These are phyloP conservation scores for Meghimatium bilineatum DNA, from an alignment of 2,888 invertebrate genomes.

Conservation along the genomic window DNA sequence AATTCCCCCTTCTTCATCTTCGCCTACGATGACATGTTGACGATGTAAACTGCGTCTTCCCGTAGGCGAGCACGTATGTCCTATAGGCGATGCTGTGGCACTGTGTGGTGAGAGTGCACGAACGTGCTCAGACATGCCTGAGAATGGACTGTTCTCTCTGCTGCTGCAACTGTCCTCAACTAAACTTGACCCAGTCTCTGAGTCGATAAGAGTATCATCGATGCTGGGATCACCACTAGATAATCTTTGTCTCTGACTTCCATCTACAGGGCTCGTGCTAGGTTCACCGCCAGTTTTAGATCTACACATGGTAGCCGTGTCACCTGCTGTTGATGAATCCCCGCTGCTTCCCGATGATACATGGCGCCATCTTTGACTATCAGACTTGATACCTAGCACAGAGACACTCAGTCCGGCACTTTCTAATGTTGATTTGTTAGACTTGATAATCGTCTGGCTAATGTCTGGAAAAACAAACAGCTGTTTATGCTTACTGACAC, in stretches of 20 bases:
- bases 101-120: conserved; percentile 13
- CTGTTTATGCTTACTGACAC: conserved; percentile 36
- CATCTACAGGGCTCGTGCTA: not conserved
- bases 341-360: conserved; percentile 47
- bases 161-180: conserved; percentile 63
- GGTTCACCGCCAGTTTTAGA: not conserved
- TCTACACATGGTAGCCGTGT: not conserved
- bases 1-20: conserved; percentile 19
- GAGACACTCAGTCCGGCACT: conserved; percentile 30
- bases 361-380: conserved; percentile 42
- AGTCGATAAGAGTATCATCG: conserved; percentile 55
- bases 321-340: conserved; percentile 43
- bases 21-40: conserved; percentile 52
- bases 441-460: not conserved
- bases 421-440: conserved; percentile 22
- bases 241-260: conserved; percentile 52
- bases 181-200: conserved; percentile 55
- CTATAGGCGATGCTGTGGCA: conserved; percentile 42
- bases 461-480: conserved; percentile 47
- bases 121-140: conserved; percentile 51
- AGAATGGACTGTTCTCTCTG: conserved; percentile 70
- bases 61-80: conserved; percentile 42
- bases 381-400: conserved; percentile 24
- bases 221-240: conserved; percentile 58
- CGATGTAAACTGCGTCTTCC: conserved; percentile 51